Evolutionary conservation across 1,140 invertebrate species (phyloP), one percentile per base, ranked within the genome.

Genomic region (Zaprionus inermis): DNA sequence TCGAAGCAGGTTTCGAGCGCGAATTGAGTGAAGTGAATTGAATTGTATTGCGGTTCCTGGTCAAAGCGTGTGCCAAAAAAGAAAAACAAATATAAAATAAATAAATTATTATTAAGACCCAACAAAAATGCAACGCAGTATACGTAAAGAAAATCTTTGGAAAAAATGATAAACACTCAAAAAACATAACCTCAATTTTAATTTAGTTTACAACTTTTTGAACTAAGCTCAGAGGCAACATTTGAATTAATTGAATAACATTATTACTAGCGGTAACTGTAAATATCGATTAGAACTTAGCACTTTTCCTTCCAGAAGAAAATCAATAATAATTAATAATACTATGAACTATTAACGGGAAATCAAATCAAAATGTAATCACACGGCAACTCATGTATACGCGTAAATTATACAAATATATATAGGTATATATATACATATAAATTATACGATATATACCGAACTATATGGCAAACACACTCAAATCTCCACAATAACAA

Each of bases 381-480:
- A 79, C 76, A 79, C 72, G 64, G 83, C 73, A 86, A 88, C 83
- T 59, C 78, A 88, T 76, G 83, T 88, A 88, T 88, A 88, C 83
- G 83, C 74, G 67, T 61, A 49, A 79, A 79, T 76, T 76, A 76
- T 60, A 81, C 56, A 57, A 72, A 60, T 61, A 67, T 64, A 85
- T 54, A 55, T 68, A 73, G 41, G 64, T 58, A 49, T 49, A 79
- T 63, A 68, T 12, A 49, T 73, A 63, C 46, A 52, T n/a, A n/a
- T n/a, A n/a, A n/a, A 66, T 69, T 28, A 28, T 28, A 28, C 24
- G 5, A 28, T 28, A 28, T 28, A 67, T 58, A 76, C 18, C 57
- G 59, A 70, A 69, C 52, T 74, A 85, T 54, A 55, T 68, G 49
- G 6, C 20, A 55, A 9, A 57, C 51, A 61, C 61, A 76, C 59